Percentiles rank a stretch among this genome's conserved stretches.
Evolutionary conservation across 1,140 invertebrate species (phyloP).

Genomic region (Pseudachorutes palmiensis): DNA sequence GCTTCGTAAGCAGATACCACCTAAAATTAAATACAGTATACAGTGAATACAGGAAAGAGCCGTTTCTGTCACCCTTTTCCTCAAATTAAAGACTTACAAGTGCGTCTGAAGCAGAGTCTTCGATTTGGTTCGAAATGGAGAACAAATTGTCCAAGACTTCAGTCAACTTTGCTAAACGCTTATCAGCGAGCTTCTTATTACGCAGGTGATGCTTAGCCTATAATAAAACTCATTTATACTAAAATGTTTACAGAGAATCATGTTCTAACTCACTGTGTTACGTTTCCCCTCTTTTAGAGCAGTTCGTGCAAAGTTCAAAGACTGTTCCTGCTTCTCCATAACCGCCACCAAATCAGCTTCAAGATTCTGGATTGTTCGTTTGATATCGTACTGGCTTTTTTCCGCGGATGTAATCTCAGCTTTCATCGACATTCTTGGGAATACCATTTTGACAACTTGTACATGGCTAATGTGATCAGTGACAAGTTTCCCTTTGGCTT

Average conservation of each 20-base stretch:
- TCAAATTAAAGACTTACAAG: conserved; percentile 15
- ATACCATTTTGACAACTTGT: conserved; percentile 15
- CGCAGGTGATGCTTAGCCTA: conserved; percentile 30
- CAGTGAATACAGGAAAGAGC: too few relatives aligned
- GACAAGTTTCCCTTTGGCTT: not conserved
- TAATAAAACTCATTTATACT: conserved; percentile 4
- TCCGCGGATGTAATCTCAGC: conserved; percentile 12
- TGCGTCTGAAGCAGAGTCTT: conserved; percentile 29
- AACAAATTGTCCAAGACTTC: conserved; percentile 27
- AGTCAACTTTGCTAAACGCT: conserved; percentile 16
- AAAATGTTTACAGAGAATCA: not conserved
- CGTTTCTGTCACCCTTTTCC: too few relatives aligned
- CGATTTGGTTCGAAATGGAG: conserved; percentile 21
- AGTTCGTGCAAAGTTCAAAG: not conserved
- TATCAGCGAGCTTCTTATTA: conserved; percentile 22
- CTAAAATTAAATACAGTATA: conserved; percentile 7
- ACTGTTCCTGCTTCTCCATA: conserved; percentile 7
- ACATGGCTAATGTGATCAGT: conserved; percentile 10
- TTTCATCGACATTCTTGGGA: not conserved
- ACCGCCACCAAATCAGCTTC: conserved; percentile 16
- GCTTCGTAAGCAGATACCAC: conserved; percentile 25
- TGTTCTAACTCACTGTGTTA: conserved; percentile 11
- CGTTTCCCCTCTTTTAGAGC: conserved; percentile 21
- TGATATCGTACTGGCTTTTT: conserved; percentile 20
- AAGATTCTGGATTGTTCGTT: conserved; percentile 1